Conservation (phyloP, 2,113 vertebrate genomes). For the Chaetodon trifascialis region DNA sequence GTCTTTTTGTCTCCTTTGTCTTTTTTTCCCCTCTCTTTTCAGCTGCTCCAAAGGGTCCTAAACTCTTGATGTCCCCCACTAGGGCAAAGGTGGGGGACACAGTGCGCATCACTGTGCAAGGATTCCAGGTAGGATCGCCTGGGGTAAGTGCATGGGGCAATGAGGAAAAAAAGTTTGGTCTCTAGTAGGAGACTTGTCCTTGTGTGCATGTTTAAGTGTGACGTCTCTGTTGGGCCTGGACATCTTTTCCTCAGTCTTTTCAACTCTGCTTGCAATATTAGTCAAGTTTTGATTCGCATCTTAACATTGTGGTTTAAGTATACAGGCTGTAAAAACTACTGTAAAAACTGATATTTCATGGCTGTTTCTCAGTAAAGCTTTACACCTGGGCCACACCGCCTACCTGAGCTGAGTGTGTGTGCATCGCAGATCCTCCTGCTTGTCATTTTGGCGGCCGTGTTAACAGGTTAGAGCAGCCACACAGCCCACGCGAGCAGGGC, state of each 20-base stretch:
- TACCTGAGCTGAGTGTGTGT: too few species aligned
- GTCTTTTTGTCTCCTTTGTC: constrained; percentile 45
- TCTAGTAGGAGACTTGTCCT: constrained; percentile 23
- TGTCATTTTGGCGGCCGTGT: too few species aligned
- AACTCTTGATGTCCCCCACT: constrained; percentile 90
- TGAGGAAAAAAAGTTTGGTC: constrained; percentile 46
- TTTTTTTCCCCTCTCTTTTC: constrained; percentile 41
- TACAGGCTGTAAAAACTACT: neutral
- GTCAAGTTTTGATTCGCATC: neutral
- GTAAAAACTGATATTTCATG: neutral
- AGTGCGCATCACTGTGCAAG: constrained; percentile 93
- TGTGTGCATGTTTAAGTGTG: constrained; percentile 32
- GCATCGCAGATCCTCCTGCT: too few species aligned
- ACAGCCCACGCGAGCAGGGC: too few species aligned
- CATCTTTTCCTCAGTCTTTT: constrained; percentile 23
- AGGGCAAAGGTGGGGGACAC: constrained; percentile 96
- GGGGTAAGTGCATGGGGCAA: constrained; percentile 75
- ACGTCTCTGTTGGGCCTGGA: constrained; percentile 40
- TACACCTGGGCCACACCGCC: too few species aligned
- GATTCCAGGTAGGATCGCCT: constrained; percentile 91
- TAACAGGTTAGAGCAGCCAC: too few species aligned
- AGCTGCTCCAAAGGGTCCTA: constrained; percentile 96
- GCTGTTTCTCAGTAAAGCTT: neutral
- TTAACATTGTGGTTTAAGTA: neutral
- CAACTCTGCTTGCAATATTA: neutral